Percentiles rank a stretch among this genome's conserved stretches.
Evolutionary conservation across 2,797 vertebrate genomes (phyloP).

Genomic region (Pempheris klunzingeri): DNA sequence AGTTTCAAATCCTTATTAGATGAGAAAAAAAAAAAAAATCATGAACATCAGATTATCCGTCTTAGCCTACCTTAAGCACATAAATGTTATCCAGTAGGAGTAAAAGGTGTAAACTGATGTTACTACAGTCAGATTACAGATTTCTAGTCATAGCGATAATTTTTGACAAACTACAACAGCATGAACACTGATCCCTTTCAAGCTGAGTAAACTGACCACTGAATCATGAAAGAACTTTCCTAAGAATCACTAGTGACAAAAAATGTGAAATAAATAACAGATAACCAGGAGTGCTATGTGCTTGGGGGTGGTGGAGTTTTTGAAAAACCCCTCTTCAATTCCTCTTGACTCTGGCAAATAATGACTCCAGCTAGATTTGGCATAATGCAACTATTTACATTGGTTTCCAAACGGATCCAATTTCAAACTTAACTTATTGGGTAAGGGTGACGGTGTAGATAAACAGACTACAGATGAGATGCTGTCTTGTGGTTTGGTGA

Average conservation of each 20-base stretch:
- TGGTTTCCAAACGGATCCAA: constrained; percentile 29
- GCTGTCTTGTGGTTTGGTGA: constrained; percentile 18
- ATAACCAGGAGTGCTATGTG: neutral
- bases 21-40: neutral
- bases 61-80: neutral
- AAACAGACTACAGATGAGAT: constrained; percentile 38
- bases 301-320: constrained; percentile 16
- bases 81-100: neutral
- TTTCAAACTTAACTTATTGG: constrained; percentile 37
- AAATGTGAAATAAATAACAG: neutral
- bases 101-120: neutral
- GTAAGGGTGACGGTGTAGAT: constrained; percentile 28
- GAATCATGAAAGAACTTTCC: neutral
- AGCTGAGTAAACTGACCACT: constrained; percentile 1
- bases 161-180: constrained; percentile 13
- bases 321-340: constrained; percentile 35
- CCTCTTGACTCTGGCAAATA: constrained; percentile 24
- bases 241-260: neutral
- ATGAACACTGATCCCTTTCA: constrained; percentile 12
- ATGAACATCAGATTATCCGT: neutral
- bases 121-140: neutral
- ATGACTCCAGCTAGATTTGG: constrained; percentile 16
- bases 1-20: constrained; percentile 4
- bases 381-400: constrained; percentile 40
- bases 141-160: neutral